Base-by-base conservation (phyloP, 2,888 invertebrate genomes). In the Agrotis segetum region DNA sequence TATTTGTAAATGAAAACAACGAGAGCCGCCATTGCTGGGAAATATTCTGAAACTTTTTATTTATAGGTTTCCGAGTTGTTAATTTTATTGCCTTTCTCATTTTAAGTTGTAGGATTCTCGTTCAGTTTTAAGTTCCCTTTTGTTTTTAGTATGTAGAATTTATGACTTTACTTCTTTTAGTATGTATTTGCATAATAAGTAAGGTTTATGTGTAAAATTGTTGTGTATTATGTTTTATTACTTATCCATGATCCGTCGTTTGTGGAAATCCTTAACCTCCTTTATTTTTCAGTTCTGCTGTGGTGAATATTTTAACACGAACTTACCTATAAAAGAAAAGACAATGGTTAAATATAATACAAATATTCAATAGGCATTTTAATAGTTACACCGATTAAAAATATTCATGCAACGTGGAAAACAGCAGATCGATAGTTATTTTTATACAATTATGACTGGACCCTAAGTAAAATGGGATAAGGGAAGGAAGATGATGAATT, bases 301-400 rank as follows among this genome's bases (percentile, higher is more conserved):
- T 53, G 55, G 24, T 46, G 60, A 21, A 17, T 34, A 52, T 52
- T 19, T 60, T n/a, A 29, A 17, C 83, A 56, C 49, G 47, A 79
- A 84, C 84, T 84, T 84, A 84, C 84, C 84, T 84, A 63, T 70
- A 83, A 78, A 74, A 75, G 61, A 79, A 55, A 85, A 72, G 0
- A 21, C 0, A 46, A 13, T 3, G 3, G 47, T n/a, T 72, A 53
- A 63, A 13, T 49, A 40, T 40, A 40, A 40, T 11, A 40, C 2
- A 40, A 40, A 11, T 9, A 40, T 40, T 40, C 40, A 11, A 11
- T 40, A 40, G 11, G 9, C 40, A 40, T 40, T 11, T 6, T 1
- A 40, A 40, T 9, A 40, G 11, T 11, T 40, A 11, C 40, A 40
- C 11, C 1, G 40, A 40, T 40, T 11, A 40, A 40, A 34, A 21